Conservation (phyloP, 1,140 invertebrate genomes). For the Planococcus citri region DNA sequence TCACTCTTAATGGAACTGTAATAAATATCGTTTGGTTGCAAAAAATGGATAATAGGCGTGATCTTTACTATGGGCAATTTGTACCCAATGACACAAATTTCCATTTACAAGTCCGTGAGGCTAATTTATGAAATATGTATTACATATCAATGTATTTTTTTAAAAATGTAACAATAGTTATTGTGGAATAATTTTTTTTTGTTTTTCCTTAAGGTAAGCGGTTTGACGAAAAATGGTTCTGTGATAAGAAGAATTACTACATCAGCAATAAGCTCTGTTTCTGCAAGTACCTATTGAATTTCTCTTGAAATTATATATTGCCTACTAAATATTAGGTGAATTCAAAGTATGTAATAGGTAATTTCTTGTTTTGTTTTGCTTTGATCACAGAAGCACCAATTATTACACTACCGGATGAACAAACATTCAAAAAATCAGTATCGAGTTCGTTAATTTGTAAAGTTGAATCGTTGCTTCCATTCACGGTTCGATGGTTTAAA, state of each 20-base stretch:
- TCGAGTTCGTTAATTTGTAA: slow-evolving; percentile 36
- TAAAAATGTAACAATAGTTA: no score
- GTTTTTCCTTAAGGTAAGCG: slow-evolving; percentile 10
- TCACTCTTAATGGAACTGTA: slow-evolving; percentile 38
- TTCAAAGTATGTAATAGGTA: no score
- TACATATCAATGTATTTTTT: no score
- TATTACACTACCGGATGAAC: slow-evolving; percentile 13
- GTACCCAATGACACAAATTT: slow-evolving; percentile 10
- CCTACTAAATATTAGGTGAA: no score
- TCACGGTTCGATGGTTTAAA: slow-evolving; percentile 40
- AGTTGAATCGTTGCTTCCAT: slow-evolving; percentile 42
- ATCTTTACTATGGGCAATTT: background rate
- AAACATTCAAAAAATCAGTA: slow-evolving; percentile 24
- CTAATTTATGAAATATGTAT: no score
- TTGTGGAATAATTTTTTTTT: background rate
- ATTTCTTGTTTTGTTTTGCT: no score
- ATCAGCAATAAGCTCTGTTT: background rate
- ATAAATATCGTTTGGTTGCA: slow-evolving; percentile 34
- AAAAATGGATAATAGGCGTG: slow-evolving; percentile 28
- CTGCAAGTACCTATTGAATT: background rate
- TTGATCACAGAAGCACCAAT: background rate
- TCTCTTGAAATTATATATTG: no score
- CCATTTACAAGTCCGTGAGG: background rate
- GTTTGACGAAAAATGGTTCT: background rate
- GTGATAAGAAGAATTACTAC: background rate